Evolutionary conservation across 2,888 invertebrate genomes (phyloP), one percentile per base, ranked within the genome.

Genomic region (Harpalus rufipes): DNA sequence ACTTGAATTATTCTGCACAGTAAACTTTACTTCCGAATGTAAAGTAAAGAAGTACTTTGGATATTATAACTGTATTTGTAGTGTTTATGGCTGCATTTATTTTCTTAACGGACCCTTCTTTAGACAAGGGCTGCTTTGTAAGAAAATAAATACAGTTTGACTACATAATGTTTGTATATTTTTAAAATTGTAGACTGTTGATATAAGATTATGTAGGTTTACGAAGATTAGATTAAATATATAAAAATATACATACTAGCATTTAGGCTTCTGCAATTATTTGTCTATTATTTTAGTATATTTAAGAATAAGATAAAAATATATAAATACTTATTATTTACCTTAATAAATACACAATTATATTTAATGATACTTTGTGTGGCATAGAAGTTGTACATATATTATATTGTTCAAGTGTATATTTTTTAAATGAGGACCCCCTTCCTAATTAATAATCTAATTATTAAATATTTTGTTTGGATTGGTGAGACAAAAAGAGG

Each of bases 11-110:
- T 68, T 68, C 68, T 68, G 7, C 68, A 3, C 68, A 25, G 68
- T 68, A 68, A 68, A 68, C 41, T 68, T 68, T 39, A 39, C 68
- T 39, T 63, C 63, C 63, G 63, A 63, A 10, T 63, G 63, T 5
- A 10, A 58, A 58, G 58, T 58, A 16, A 14, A 14, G 59, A 63
- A 68, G 39, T 14, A 39, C 68, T 39, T 39, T 10, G 63, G 12
- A 12, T 68, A 68, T 68, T 39, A 68, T 68, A 32, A 68, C 12
- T 39, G 68, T 41, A 68, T 39, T 68, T 68, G 14, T 68, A 39
- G 68, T 12, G 39, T 14, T 68, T 68, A 68, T 39, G 8, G 14
- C 12, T 32, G 32, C 41, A 68, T 68, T 68, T 68, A 68, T 68
- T 68, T 39, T 63, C n/a, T 10, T 63, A 21, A 18, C 61, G 61